Percentiles rank a stretch among this genome's conserved stretches.
These are phyloP conservation scores for Ctenopoma kingsleyae DNA, from an alignment of 2,797 vertebrate species.

Conservation along the genomic window DNA sequence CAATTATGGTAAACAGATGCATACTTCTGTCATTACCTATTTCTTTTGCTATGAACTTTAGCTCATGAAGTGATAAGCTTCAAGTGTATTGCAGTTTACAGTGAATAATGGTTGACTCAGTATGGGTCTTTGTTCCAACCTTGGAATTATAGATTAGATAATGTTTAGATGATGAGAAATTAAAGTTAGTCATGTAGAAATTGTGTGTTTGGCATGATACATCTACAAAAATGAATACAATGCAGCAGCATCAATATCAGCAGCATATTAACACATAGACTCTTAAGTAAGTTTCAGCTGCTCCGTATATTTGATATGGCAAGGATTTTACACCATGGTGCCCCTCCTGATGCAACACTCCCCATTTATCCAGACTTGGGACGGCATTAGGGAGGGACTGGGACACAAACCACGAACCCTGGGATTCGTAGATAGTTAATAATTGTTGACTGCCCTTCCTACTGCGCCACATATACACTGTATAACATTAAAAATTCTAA, in stretches of 20 bases:
- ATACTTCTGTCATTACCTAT: slow-evolving; percentile 43
- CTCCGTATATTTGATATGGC: no score
- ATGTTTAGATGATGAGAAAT: slow-evolving; percentile 40
- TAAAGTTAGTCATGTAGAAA: slow-evolving; percentile 15
- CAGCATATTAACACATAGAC: no score
- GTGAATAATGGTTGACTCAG: slow-evolving; percentile 12
- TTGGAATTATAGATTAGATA: slow-evolving; percentile 25
- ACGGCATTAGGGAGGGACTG: no score
- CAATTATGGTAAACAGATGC: slow-evolving; percentile 38
- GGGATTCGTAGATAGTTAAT: no score
- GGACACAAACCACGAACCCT: no score
- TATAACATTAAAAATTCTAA: no score
- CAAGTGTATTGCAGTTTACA: slow-evolving; percentile 14
- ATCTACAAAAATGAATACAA: slow-evolving; percentile 4
- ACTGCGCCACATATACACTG: no score
- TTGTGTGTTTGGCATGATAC: not conserved
- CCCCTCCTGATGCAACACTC: no score
- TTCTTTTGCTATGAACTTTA: slow-evolving; percentile 47
- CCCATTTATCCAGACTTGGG: no score
- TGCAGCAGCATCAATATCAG: not conserved
- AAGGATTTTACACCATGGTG: no score
- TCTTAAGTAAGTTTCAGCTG: no score
- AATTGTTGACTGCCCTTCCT: no score
- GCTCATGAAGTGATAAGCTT: slow-evolving; percentile 23
- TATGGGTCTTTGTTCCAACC: slow-evolving; percentile 30